Evolutionary conservation across 2,888 invertebrate species (phyloP).

Genomic region (Caenorhabditis sulstoni): DNA sequence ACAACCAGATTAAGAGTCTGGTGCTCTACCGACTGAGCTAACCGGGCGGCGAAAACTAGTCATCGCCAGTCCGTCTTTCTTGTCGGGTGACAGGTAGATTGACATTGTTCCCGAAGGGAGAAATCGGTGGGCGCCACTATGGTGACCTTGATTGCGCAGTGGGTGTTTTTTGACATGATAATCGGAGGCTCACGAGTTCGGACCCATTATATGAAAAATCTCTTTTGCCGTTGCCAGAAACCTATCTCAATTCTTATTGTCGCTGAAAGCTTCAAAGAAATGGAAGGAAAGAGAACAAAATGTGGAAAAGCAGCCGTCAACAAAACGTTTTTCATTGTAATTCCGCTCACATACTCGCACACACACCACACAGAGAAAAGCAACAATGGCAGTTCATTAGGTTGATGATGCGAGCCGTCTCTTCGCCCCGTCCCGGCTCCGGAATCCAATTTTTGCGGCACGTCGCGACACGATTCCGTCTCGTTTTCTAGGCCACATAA

Average conservation of each 20-base stretch:
- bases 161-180: too few relatives aligned
- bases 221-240: too few relatives aligned
- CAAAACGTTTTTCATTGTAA: slow-evolving; percentile 52
- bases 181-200: too few relatives aligned
- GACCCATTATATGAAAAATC: too few relatives aligned
- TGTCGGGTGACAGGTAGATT: too few relatives aligned
- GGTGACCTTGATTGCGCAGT: too few relatives aligned
- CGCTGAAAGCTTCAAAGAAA: neutral
- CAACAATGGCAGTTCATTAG: slow-evolving; percentile 60
- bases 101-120: too few relatives aligned
- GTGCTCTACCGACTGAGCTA: slow-evolving; percentile 80
- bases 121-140: too few relatives aligned
- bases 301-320: slow-evolving; percentile 16
- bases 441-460: slow-evolving; percentile 29
- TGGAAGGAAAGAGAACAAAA: neutral
- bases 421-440: neutral
- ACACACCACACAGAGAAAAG: neutral
- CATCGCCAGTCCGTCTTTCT: too few relatives aligned
- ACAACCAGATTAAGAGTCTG: slow-evolving; percentile 80
- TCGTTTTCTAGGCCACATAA: neutral
- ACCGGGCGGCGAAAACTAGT: slow-evolving; percentile 74
- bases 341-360: slow-evolving; percentile 14
- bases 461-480: neutral
- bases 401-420: slow-evolving; percentile 45
- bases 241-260: too few relatives aligned